Evolutionary conservation across 2,797 vertebrate genomes (phyloP).

Genomic region (Florisuga fusca): DNA sequence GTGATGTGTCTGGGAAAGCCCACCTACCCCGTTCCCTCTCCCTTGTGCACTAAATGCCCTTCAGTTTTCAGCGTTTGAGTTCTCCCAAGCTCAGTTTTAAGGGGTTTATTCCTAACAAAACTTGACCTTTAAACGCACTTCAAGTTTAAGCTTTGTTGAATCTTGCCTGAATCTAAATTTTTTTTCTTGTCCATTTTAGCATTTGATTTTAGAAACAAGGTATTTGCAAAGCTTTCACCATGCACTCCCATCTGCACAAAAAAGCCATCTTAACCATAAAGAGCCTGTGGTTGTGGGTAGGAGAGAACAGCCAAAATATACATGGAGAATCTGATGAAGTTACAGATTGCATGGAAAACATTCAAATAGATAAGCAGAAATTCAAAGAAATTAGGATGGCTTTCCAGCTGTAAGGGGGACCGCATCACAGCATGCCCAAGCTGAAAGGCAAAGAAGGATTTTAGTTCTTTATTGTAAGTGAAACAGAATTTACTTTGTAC

Average conservation of each 20-base stretch:
- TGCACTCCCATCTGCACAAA: neutral
- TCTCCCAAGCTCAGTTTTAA: neutral
- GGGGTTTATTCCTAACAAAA: neutral
- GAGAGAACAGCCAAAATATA: constrained; percentile 44
- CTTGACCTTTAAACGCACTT: neutral
- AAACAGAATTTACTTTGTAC: neutral
- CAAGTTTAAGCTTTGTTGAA: neutral
- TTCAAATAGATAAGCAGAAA: neutral
- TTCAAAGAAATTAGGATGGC: neutral
- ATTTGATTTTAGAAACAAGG: neutral
- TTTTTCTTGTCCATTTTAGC: neutral
- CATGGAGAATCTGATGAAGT: neutral
- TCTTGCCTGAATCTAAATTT: neutral
- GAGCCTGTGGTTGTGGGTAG: neutral
- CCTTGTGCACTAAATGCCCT: neutral
- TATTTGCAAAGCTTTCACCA: neutral
- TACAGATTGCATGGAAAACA: neutral
- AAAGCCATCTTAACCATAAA: neutral
- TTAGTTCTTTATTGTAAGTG: neutral
- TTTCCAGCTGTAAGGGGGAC: neutral
- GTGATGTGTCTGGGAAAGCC: neutral
- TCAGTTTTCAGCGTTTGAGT: neutral
- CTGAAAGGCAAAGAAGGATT: neutral
- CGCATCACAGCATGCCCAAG: fast-evolving
- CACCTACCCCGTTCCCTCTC: neutral